Percentiles rank a stretch among this genome's conserved stretches.
Conservation (phyloP, 2,113 vertebrate species). For the Stigmatopora argus region DNA sequence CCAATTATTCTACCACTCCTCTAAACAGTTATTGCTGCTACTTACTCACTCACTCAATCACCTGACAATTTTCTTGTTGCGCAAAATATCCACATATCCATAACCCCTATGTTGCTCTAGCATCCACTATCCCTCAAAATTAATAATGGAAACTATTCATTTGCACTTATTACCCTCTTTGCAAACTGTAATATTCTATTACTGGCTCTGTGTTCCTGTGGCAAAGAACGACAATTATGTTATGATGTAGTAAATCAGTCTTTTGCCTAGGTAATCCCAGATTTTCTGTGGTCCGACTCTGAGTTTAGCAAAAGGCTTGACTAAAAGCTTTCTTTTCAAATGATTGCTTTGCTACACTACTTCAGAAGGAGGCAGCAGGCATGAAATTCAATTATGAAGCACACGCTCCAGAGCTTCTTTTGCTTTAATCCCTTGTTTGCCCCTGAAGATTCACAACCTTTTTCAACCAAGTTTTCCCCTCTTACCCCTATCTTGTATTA, state of each 20-base stretch:
- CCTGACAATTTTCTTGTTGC: too few species aligned
- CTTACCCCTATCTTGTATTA: slow-evolving; percentile 4
- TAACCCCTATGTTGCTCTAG: not conserved
- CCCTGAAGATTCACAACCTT: slow-evolving; percentile 53
- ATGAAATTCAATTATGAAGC: slow-evolving; percentile 91
- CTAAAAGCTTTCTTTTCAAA: slow-evolving; percentile 78
- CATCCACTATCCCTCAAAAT: not conserved
- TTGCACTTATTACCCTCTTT: not conserved
- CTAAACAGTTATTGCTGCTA: not conserved
- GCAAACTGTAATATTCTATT: not conserved
- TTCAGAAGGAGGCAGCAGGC: slow-evolving; percentile 87
- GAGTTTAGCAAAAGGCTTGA: slow-evolving; percentile 70
- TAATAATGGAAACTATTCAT: not conserved
- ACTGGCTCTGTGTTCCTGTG: slow-evolving; percentile 29
- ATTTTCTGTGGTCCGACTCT: slow-evolving; percentile 63
- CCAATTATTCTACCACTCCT: not conserved
- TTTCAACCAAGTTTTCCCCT: slow-evolving; percentile 23
- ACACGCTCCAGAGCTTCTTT: slow-evolving; percentile 74
- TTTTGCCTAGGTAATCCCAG: slow-evolving; percentile 62
- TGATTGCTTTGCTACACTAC: slow-evolving; percentile 90
- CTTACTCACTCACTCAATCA: too few species aligned
- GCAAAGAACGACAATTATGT: slow-evolving; percentile 46
- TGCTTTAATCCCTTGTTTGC: slow-evolving; percentile 78
- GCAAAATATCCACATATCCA: not conserved
- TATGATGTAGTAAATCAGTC: slow-evolving; percentile 52